Conservation (phyloP, 2,888 invertebrate species). For the Andrena fulva region DNA sequence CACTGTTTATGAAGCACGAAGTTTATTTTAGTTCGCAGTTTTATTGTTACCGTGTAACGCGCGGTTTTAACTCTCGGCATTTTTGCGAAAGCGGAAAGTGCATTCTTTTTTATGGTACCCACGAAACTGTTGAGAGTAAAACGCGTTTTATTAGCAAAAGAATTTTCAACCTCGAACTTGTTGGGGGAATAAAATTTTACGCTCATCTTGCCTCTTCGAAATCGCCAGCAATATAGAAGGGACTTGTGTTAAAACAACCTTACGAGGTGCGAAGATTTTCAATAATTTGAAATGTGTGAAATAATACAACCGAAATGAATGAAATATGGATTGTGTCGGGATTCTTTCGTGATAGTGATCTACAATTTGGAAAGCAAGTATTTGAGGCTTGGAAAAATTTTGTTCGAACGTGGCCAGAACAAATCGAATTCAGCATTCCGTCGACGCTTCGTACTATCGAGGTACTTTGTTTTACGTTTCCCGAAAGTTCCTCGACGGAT, state of each 20-base stretch:
- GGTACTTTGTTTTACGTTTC: neutral
- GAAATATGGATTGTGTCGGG: neutral
- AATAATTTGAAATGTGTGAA: neutral
- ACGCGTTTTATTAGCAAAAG: conserved; percentile 18
- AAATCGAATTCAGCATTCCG: neutral
- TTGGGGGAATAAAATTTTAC: conserved; percentile 13
- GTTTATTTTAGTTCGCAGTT: conserved; percentile 8
- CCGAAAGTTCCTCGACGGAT: conserved; percentile 7
- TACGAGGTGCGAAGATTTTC: neutral
- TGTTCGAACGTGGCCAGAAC: neutral
- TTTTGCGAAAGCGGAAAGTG: conserved; percentile 8
- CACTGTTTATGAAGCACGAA: conserved; percentile 16
- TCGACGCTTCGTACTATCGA: neutral
- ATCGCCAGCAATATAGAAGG: neutral
- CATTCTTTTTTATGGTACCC: conserved; percentile 19
- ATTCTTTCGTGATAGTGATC: no score
- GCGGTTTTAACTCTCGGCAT: conserved; percentile 19
- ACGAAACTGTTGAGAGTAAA: neutral
- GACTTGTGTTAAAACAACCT: neutral
- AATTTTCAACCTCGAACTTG: conserved; percentile 14
- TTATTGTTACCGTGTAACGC: conserved; percentile 11
- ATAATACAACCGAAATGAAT: neutral
- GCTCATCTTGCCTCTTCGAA: neutral
- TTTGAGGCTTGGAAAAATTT: neutral
- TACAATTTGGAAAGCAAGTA: neutral